Base-by-base conservation (phyloP, 1,140 invertebrate genomes). In the Brachionus rubens region DNA sequence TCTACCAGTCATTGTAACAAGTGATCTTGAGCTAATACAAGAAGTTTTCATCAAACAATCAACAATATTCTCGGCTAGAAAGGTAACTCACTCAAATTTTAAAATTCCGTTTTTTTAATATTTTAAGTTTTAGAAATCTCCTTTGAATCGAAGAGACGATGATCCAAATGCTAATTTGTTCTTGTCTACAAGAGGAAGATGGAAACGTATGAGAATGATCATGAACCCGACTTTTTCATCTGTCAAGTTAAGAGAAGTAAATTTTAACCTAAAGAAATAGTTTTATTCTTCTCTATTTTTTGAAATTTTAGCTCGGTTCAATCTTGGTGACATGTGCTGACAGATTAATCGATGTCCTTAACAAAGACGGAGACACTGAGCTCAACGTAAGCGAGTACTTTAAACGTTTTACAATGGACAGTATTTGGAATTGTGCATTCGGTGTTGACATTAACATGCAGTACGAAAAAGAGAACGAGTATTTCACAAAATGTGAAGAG, bases 211-310 rank as follows among this genome's bases (percentile, higher is more conserved):
- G 3, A 81, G 89, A 41, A 80, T 83, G 14, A 88, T 88, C 62
- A 79, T 89, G 46, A 87, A 86, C 4, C 88, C 88, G 5, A 84
- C 87, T 7, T 90, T 89, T 79, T 87, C 87, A 1, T 82, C 86
- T n/a, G n/a, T n/a, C n/a, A n/a, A n/a, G n/a, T n/a, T n/a, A 77
- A 54, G 36, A 48, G 68, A 72, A 28, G 65, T 41, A 56, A 59
- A 40, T 26, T 10, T 54, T 30, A 33, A 54, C 28, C 14, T 14
- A 26, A 3, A 30, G 28, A 50, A 50, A 50, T 1, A 48, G 7
- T 48, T 48, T 6, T 76, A n/a, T n/a, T n/a, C n/a, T n/a, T n/a
- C n/a, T n/a, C n/a, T n/a, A n/a, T n/a, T n/a, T n/a, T n/a, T n/a
- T n/a, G n/a, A n/a, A n/a, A n/a, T n/a, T n/a, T n/a, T n/a, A 82